phyloP scores from a whole-genome alignment of 1,140 invertebrate species.

The Ericerus pela region DNA sequence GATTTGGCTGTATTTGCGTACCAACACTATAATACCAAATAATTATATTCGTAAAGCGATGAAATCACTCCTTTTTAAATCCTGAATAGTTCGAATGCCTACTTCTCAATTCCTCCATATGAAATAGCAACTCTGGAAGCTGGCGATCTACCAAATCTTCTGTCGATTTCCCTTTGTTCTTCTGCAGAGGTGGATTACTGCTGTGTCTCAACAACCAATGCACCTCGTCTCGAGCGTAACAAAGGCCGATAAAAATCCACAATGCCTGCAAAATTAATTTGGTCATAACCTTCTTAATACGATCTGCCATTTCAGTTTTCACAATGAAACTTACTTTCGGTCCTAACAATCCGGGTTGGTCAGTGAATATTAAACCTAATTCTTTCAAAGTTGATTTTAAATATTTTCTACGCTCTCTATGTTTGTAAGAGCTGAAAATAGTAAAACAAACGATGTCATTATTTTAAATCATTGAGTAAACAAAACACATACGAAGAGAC shows the following conservation, averaged over 20 bases:
- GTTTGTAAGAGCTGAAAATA: constrained; percentile 47
- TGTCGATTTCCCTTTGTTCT: constrained; percentile 65
- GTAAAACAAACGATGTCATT: neutral
- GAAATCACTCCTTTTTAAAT: neutral
- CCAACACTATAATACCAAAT: constrained; percentile 48
- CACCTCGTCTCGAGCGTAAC: constrained; percentile 90
- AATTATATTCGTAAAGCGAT: constrained; percentile 13
- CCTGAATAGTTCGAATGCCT: neutral
- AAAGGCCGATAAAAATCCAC: constrained; percentile 89
- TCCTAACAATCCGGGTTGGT: constrained; percentile 92
- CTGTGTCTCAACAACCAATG: constrained; percentile 91
- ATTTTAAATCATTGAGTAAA: neutral
- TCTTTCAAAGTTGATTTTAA: constrained; percentile 89
- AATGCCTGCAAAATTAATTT: constrained; percentile 45
- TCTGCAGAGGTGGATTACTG: constrained; percentile 71
- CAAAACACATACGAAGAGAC: neutral
- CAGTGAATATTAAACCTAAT: constrained; percentile 83
- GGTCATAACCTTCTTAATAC: neutral
- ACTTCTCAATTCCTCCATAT: constrained; percentile 87
- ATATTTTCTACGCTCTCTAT: constrained; percentile 91
- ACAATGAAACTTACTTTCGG: constrained; percentile 46
- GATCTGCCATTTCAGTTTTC: neutral
- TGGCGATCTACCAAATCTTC: constrained; percentile 88
- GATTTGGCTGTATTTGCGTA: constrained; percentile 89
- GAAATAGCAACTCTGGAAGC: constrained; percentile 91